Base-by-base conservation (phyloP, 1,140 invertebrate species). In the Drosophila bipectinata region DNA sequence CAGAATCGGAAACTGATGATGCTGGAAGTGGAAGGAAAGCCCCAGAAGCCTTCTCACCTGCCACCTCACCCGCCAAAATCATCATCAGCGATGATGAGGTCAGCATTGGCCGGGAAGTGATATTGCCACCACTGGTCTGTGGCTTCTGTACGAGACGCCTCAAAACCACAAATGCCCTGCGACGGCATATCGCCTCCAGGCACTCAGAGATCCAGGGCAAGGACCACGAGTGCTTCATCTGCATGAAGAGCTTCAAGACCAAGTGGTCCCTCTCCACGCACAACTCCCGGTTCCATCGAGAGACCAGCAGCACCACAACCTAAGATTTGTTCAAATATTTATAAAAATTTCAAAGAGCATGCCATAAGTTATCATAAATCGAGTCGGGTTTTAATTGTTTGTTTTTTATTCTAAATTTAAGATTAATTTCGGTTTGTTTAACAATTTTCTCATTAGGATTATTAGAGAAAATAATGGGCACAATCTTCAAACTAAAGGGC, bases 231-330 rank as follows among this genome's bases (percentile, higher is more conserved):
- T 92, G 91, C 58, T 74, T 60, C 30, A 77, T 84, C 10, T 92
- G 91, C 55, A 80, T 78, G 44, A 92, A 91, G 56, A 81, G 80
- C 53, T 92, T 92, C 73, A 92, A 92, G 68, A 92, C 91, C 3
- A 92, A 92, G 45, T 92, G 91, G 91, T 92, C 91, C 1, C 47
- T 92, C 6, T 91, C 91, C 55, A 92, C 91, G 1, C 91, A 92
- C 74, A 92, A 91, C 39, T 92, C 91, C 0, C 77, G 91, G 1
- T 92, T 92, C 52, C 91, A 92, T 75, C 81, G 90, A 2, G 79
- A 91, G 0, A 51, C 15, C n/a, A 18, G 15, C 41, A 18, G 15
- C 41, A 18, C 41, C 41, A 18, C 41, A 0, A 18, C 41, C 41
- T 44, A 44, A 18, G 41, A n/a, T 10, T 37, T 0, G 4, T 21